Evolutionary conservation across 2,797 vertebrate genomes (phyloP).

Genomic region (Rhyacichthys aspro): DNA sequence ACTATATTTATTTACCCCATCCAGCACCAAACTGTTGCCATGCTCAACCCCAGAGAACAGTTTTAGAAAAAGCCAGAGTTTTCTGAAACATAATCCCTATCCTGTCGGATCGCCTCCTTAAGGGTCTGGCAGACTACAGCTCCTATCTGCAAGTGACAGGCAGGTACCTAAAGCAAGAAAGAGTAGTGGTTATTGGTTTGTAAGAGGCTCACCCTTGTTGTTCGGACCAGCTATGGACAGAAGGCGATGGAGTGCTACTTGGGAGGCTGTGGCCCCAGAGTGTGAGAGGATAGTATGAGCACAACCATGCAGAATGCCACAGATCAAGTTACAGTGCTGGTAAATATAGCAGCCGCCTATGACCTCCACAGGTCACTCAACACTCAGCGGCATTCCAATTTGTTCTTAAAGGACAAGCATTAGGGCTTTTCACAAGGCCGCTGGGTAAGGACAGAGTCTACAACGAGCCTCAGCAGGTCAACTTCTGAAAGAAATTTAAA

Average conservation of each 20-base stretch:
- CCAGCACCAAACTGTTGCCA: conserved; percentile 6
- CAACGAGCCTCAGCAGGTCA: conserved; percentile 13
- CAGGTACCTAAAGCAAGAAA: conserved; percentile 41
- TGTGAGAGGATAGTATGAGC: conserved; percentile 78
- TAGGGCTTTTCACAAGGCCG: conserved; percentile 54
- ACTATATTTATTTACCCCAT: conserved; percentile 4
- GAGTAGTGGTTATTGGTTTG: conserved; percentile 44
- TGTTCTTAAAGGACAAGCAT: conserved; percentile 73
- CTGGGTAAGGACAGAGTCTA: not conserved
- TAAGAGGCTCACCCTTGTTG: conserved; percentile 72
- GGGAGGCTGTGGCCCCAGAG: conserved; percentile 73
- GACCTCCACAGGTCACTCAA: conserved; percentile 87
- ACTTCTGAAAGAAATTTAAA: conserved; percentile 22
- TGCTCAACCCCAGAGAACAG: not conserved
- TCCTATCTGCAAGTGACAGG: not conserved
- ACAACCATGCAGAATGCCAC: conserved; percentile 83
- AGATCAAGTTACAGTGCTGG: conserved; percentile 91
- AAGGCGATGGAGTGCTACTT: conserved; percentile 62
- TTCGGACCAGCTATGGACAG: conserved; percentile 55
- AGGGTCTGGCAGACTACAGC: conserved; percentile 14
- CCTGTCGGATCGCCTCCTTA: conserved; percentile 1
- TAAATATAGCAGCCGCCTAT: conserved; percentile 98
- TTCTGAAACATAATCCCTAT: conserved; percentile 25
- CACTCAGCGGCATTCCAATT: conserved; percentile 86
- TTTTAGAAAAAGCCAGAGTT: conserved; percentile 32